Conservation (phyloP, 2,888 invertebrate species). For the Griposia aprilina region DNA sequence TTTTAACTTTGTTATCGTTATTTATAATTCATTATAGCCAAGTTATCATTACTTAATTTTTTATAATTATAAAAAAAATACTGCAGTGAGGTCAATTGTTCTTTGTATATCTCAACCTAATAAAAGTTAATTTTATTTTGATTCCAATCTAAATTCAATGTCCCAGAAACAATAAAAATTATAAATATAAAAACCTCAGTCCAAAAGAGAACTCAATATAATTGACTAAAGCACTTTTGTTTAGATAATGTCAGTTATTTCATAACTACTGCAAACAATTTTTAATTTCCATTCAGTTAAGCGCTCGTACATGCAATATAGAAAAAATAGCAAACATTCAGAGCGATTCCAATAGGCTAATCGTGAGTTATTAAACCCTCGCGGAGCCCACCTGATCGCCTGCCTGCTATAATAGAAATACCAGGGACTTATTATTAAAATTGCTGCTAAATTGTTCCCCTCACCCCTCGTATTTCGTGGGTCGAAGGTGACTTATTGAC, state of each 20-base stretch:
- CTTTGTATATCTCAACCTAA: constrained; percentile 15
- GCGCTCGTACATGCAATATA: constrained; percentile 82
- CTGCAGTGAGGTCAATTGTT: background rate
- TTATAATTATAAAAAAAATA: constrained; percentile 12
- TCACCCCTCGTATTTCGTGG: constrained; percentile 86
- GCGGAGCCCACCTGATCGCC: constrained; percentile 89
- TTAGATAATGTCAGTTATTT: constrained; percentile 64
- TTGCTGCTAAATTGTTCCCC: constrained; percentile 90
- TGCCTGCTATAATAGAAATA: constrained; percentile 90
- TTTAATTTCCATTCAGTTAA: constrained; percentile 83
- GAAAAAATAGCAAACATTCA: constrained; percentile 91
- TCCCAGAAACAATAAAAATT: background rate
- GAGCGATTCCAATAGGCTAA: constrained; percentile 90
- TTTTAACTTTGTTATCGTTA: constrained; percentile 64
- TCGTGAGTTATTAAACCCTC: constrained; percentile 90
- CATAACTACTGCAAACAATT: constrained; percentile 78
- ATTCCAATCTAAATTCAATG: background rate
- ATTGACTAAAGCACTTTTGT: constrained; percentile 46
- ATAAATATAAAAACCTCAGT: constrained; percentile 17
- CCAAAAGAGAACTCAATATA: constrained; percentile 34
- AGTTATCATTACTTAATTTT: constrained; percentile 20
- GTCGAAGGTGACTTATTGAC: constrained; percentile 81
- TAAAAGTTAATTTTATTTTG: background rate
- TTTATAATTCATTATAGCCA: constrained; percentile 52
- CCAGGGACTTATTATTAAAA: constrained; percentile 91